Percentiles rank a stretch among this genome's conserved stretches.
These are phyloP conservation scores for Zapornia atra DNA, from an alignment of 2,113 vertebrate genomes.

Conservation along the genomic window DNA sequence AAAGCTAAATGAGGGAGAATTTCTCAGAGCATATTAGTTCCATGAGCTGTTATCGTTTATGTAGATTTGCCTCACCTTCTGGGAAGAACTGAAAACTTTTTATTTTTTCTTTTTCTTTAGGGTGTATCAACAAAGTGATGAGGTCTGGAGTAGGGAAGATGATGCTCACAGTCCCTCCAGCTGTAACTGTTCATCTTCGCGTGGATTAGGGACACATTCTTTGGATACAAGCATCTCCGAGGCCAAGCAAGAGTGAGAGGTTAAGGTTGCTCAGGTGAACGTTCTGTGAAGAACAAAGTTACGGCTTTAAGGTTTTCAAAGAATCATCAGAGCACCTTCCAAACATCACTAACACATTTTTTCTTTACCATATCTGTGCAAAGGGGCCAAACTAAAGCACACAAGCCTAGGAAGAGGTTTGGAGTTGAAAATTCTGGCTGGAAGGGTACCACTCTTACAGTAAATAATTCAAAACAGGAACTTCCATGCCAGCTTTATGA, in stretches of 20 bases:
- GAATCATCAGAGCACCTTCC: neutral
- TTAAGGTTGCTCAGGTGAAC: neutral
- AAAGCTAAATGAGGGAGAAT: neutral
- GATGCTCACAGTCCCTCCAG: neutral
- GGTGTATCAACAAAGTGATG: neutral
- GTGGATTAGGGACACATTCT: neutral
- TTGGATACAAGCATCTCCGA: fast-evolving
- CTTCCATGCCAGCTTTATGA: neutral
- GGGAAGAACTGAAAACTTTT: neutral
- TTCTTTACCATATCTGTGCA: neutral
- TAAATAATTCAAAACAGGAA: neutral
- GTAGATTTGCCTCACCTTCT: neutral
- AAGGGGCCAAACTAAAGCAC: neutral
- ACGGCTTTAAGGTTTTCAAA: neutral
- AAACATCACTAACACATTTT: neutral
- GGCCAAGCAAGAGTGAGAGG: neutral
- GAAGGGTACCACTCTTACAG: neutral
- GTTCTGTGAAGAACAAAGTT: neutral
- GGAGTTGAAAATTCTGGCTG: neutral
- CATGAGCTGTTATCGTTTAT: neutral
- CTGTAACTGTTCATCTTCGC: neutral
- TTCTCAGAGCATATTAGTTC: neutral
- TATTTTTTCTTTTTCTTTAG: neutral
- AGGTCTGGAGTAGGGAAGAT: neutral
- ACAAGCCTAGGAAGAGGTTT: neutral